Conservation (phyloP, 2,113 vertebrate species). For the Hemiprocne comata region DNA sequence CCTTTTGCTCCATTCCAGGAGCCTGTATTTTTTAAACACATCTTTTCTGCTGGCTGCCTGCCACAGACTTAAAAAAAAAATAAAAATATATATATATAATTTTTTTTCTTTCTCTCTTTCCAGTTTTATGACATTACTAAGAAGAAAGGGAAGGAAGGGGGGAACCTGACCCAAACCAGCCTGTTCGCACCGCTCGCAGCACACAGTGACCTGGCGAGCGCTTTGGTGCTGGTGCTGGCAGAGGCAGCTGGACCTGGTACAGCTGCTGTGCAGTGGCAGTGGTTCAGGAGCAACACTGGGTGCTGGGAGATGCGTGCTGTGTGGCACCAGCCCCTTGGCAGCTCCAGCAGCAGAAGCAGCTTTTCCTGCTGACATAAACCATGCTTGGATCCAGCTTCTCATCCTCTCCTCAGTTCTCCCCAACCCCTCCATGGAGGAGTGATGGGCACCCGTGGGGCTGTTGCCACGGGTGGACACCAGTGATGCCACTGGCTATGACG, state of each 20-base stretch:
- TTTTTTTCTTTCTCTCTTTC: not conserved
- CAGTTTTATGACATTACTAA: not conserved
- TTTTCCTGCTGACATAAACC: not conserved
- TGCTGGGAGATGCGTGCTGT: not conserved
- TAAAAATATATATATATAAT: too few species aligned
- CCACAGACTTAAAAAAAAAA: not conserved
- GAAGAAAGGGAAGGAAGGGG: not conserved
- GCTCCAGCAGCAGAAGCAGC: not conserved
- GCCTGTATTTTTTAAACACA: not conserved
- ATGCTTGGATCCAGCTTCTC: not conserved
- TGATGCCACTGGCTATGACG: not conserved
- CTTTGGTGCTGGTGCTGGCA: not conserved
- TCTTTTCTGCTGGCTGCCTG: not conserved
- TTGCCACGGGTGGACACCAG: accelerated
- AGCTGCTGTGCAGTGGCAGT: not conserved
- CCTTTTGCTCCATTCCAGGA: not conserved
- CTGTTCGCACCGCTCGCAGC: not conserved
- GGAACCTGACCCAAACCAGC: not conserved
- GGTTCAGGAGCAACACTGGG: not conserved
- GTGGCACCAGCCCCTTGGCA: not conserved
- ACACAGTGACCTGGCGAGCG: not conserved
- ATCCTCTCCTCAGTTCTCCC: accelerated
- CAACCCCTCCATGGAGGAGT: not conserved
- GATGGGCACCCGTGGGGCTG: not conserved
- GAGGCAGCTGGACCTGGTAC: not conserved